A percentile compares a stretch with the other conserved stretches of the same genome.
Conservation (phyloP, 2,888 invertebrate species). For the Nymphalis urticae region DNA sequence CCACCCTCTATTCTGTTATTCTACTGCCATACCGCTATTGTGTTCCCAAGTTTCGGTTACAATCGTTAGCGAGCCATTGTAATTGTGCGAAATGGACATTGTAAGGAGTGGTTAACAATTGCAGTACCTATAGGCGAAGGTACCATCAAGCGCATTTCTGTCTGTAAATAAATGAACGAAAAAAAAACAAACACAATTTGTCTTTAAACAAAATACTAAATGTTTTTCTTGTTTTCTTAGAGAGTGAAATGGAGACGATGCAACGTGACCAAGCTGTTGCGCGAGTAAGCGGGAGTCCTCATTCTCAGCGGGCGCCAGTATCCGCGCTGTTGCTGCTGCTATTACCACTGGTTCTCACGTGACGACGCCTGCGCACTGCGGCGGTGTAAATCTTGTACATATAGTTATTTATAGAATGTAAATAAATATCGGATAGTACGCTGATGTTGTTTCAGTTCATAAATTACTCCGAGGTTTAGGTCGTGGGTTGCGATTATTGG, state of each 20-base stretch:
- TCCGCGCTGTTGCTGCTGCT: slow-evolving; percentile 13
- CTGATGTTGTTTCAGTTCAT: slow-evolving; percentile 23
- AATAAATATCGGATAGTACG: slow-evolving; percentile 35
- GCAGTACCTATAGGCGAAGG: too few relatives aligned
- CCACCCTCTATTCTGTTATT: too few relatives aligned
- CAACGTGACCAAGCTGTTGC: slow-evolving; percentile 79
- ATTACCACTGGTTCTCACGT: slow-evolving; percentile 30
- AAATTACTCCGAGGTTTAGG: background rate
- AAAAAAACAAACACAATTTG: too few relatives aligned
- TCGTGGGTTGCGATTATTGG: slow-evolving; percentile 17
- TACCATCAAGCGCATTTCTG: too few relatives aligned
- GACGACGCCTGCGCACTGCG: slow-evolving; percentile 18
- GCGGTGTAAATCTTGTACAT: slow-evolving; percentile 38
- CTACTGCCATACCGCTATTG: too few relatives aligned
- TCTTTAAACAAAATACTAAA: too few relatives aligned
- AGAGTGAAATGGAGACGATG: slow-evolving; percentile 84
- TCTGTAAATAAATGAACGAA: too few relatives aligned
- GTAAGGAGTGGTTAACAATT: too few relatives aligned
- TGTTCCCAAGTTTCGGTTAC: too few relatives aligned
- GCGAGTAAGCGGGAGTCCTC: slow-evolving; percentile 31
- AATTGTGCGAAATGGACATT: too few relatives aligned
- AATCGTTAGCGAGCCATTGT: too few relatives aligned
- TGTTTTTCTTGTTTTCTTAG: slow-evolving; percentile 40
- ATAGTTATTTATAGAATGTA: slow-evolving; percentile 37
- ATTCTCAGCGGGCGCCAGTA: slow-evolving; percentile 14